A percentile compares a stretch with the other conserved stretches of the same genome.
These are phyloP conservation scores for Agrypnus murinus DNA, from an alignment of 2,888 invertebrate genomes.

Conservation along the genomic window DNA sequence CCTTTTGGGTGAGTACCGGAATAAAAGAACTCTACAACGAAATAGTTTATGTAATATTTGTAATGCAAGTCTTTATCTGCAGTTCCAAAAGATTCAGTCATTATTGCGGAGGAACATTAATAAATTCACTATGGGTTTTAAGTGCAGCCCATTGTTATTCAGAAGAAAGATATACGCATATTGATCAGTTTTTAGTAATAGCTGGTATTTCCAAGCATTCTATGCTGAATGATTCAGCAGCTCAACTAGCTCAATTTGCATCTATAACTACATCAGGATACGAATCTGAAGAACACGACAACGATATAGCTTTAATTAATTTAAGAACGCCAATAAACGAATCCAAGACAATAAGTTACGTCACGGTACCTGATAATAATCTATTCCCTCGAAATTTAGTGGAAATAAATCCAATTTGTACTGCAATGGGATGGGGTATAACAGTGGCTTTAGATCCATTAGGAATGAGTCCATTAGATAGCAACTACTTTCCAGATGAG, in stretches of 20 bases:
- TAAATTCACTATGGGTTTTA: conserved; percentile 5
- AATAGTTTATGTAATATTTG: too few relatives aligned
- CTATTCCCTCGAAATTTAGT: background rate
- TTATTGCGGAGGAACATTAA: background rate
- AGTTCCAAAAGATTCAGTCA: too few relatives aligned
- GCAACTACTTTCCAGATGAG: too few relatives aligned
- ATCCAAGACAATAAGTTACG: background rate
- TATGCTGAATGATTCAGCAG: background rate
- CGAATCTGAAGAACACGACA: background rate
- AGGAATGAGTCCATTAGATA: too few relatives aligned
- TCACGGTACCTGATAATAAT: background rate
- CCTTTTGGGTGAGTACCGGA: background rate
- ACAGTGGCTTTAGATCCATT: background rate
- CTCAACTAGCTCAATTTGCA: background rate
- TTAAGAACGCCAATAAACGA: background rate
- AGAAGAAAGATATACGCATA: background rate
- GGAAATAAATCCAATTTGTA: background rate
- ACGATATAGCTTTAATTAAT: background rate
- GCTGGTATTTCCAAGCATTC: background rate
- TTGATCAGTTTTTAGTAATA: conserved; percentile 10
- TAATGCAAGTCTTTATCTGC: too few relatives aligned
- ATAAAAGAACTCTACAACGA: too few relatives aligned
- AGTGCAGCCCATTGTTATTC: conserved; percentile 10
- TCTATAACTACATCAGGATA: background rate
- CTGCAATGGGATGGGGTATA: background rate